Evolutionary conservation across 2,113 vertebrate genomes (phyloP), one percentile per base, ranked within the genome.

Genomic region (Rhea pennata): DNA sequence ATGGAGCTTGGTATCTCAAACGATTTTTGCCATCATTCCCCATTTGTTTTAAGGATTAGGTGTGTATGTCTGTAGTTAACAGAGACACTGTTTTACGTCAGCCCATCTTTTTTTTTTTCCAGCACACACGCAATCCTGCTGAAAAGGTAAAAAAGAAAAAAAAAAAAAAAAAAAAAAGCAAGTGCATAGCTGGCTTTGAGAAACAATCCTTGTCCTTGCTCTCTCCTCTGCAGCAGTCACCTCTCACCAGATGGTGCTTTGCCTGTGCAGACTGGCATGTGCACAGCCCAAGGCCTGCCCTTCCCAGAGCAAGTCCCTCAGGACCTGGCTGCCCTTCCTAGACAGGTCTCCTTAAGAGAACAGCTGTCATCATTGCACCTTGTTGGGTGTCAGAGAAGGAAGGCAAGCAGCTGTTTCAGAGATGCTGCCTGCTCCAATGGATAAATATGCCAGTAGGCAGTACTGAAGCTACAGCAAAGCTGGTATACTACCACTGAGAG

Each of bases 321-420:
- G 21, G 88, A 40, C 9, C 39, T 2, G 2, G 62, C 66, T 51
- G 46, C 22, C 82, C 76, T 12, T 78, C 72, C 50, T 4, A 59
- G 3, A 61, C 75, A 44, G 36, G 39, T 53, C 73, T 64, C 64
- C 1, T 2, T 33, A 26, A 39, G 77, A 69, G 33, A 79, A 10
- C 84, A 82, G 82, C 92, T 92, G 94, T 84, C 87, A 40, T 9
- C 1, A 0, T 48, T 46, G 61, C 72, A 62, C 82, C 94, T 94
- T 50, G 53, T 80, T 42, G 83, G 66, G n/a, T 46, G 48, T n/a
- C 15, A 0, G 73, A 65, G 84, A 48, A 24, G 65, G 40, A 54
- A 67, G 78, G 58, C 66, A 70, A 79, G 83, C 77, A 69, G 93
- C 88, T 79, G 91, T 4, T 89, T 42, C n/a, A 12, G 88, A 56